These are phyloP conservation scores for Melipona bicolor DNA, from an alignment of 2,888 invertebrate species.

Conservation along the genomic window DNA sequence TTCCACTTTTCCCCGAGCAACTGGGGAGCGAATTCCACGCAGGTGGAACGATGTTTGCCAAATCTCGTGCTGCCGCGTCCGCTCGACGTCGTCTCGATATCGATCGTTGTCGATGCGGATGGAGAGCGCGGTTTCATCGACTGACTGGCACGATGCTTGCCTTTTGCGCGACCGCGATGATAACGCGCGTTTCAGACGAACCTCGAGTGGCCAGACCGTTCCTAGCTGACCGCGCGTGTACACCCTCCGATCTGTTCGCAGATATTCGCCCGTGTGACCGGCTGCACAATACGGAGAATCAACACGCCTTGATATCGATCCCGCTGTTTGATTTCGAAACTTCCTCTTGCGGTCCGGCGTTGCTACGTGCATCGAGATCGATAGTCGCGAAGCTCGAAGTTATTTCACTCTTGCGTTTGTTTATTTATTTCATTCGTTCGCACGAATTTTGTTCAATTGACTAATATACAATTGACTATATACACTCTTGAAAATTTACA, in stretches of 20 bases:
- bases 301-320: conserved; percentile 15
- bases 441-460: no score
- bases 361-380: not conserved
- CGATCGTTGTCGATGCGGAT: conserved; percentile 58
- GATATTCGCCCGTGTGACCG: conserved; percentile 7
- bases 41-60: conserved; percentile 3
- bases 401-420: no score
- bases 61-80: conserved; percentile 18
- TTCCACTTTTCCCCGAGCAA: not conserved
- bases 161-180: conserved; percentile 62
- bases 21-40: not conserved
- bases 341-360: not conserved
- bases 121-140: conserved; percentile 28
- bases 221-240: conserved; percentile 51
- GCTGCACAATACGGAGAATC: conserved; percentile 15
- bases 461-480: no score
- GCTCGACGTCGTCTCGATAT: conserved; percentile 71
- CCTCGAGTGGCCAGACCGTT: conserved; percentile 31
- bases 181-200: conserved; percentile 56
- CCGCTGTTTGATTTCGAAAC: conserved; percentile 14
- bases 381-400: no score
- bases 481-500: no score
- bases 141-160: conserved; percentile 30
- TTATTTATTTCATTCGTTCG: no score
- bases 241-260: conserved; percentile 29